A percentile compares a stretch with the other conserved stretches of the same genome.
Conservation (phyloP, 2,888 invertebrate genomes). For the Ectemnius cavifrons region DNA sequence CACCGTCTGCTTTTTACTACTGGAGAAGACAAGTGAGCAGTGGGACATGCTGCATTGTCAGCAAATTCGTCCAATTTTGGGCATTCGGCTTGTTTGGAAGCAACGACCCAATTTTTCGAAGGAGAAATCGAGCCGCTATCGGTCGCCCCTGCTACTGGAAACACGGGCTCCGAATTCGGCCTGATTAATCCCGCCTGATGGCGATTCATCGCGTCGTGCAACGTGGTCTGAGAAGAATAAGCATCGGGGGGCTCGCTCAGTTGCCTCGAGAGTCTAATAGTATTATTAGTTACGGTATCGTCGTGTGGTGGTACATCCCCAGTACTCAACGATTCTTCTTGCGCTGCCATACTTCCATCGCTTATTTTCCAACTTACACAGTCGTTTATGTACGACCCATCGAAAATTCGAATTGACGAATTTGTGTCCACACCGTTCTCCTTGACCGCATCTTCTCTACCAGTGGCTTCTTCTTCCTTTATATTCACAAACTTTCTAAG, state of each 20-base stretch:
- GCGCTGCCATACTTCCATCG: conserved; percentile 27
- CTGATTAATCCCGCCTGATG: conserved; percentile 49
- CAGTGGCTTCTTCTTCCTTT: conserved; percentile 42
- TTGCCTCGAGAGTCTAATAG: conserved; percentile 61
- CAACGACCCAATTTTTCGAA: conserved; percentile 30
- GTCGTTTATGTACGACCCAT: conserved; percentile 24
- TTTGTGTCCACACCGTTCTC: conserved; percentile 33
- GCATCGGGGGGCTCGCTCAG: conserved; percentile 69
- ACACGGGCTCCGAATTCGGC: conserved; percentile 64
- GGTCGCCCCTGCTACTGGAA: conserved; percentile 46
- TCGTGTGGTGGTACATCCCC: conserved; percentile 17
- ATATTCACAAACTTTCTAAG: conserved; percentile 63
- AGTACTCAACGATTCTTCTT: conserved; percentile 25
- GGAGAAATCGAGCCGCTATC: conserved; percentile 52
- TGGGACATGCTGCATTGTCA: conserved; percentile 39
- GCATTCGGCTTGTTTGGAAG: conserved; percentile 22
- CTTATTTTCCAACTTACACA: conserved; percentile 28
- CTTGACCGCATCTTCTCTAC: conserved; percentile 16
- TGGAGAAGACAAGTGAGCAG: conserved; percentile 63
- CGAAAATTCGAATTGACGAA: conserved; percentile 13
- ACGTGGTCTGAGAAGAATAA: conserved; percentile 57
- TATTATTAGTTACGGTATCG: conserved; percentile 20
- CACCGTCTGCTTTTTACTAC: conserved; percentile 65
- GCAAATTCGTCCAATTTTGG: conserved; percentile 35
- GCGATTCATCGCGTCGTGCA: conserved; percentile 16